A percentile compares a stretch with the other conserved stretches of the same genome.
Evolutionary conservation across 2,888 invertebrate genomes (phyloP).

Genomic region (Brachylomia viminalis): DNA sequence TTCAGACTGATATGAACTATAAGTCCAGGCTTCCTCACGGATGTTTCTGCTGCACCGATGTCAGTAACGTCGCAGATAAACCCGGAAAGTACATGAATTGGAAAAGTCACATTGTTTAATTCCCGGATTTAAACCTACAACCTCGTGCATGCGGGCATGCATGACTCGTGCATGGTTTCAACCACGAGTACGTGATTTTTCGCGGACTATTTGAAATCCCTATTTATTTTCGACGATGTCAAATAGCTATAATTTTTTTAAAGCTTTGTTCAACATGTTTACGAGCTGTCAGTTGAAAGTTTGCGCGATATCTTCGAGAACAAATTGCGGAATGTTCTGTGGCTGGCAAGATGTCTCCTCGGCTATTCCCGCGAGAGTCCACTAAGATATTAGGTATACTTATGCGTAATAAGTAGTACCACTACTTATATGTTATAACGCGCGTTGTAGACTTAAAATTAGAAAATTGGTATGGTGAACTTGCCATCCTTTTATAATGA

Average conservation of each 20-base stretch:
- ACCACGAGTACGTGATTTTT: neutral
- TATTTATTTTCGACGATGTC: neutral
- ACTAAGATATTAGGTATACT: constrained; percentile 39
- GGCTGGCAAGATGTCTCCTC: constrained; percentile 25
- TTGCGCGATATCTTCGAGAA: constrained; percentile 5
- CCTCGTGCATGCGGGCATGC: no score
- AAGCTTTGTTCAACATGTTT: neutral
- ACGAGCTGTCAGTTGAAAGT: neutral
- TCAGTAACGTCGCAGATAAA: neutral
- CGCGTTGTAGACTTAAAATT: neutral
- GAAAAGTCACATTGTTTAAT: neutral
- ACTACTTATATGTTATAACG: neutral
- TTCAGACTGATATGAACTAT: neutral
- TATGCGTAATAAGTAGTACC: constrained; percentile 17
- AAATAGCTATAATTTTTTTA: neutral
- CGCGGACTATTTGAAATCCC: neutral
- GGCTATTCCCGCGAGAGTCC: constrained; percentile 15
- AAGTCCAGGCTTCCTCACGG: neutral
- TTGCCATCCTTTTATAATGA: neutral
- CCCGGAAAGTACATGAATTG: neutral
- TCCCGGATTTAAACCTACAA: neutral
- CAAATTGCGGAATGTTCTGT: constrained; percentile 23
- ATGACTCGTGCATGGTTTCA: no score
- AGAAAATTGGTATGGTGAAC: neutral
- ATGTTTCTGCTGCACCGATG: neutral